Base-by-base conservation (phyloP, 2,797 vertebrate species). In the Numenius phaeopus region DNA sequence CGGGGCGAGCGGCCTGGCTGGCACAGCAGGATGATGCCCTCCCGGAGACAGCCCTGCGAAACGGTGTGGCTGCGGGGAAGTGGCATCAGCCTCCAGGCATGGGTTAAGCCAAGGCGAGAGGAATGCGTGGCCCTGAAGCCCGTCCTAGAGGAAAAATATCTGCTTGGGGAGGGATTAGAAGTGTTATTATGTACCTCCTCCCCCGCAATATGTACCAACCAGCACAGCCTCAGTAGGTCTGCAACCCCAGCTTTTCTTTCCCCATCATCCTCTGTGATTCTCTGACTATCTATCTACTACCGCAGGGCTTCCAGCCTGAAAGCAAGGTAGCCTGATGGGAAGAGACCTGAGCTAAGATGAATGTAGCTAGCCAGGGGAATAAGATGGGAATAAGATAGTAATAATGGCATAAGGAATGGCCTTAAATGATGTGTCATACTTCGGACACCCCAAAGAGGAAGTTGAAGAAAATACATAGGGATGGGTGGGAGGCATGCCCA, bases 1-100 rank as follows among this genome's bases (percentile, higher is more conserved):
- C 0, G 0, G 67, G 65, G 44, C 3, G 2, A 62, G 34, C 1
- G 1, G 5, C 52, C 78, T 12, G 0, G 1, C 44, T 22, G 66
- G 57, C 67, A 71, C 22, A 59, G 46, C 82, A 71, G 72, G 24
- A 3, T 0, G 10, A 24, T 22, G 87, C 7, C 5, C 21, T 80
- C 26, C 55, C 40, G 14, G 21, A 80, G 9, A 75, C 14, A 80
- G 67, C 30, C 42, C 67, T 30, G 37, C 0, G 1, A 40, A 67
- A 17, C 0, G 0, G 50, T 19, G 24, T 61, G 37, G 39, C 85
- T 90, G 55, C 3, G 0, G 64, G 42, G 65, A 64, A 30, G 17
- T 3, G 16, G 22, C 39, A 58, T 40, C 49, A 65, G 42, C 37
- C 65, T 61, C 23, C 46, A 32, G 65, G 37, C 23, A 10, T 2